These are phyloP conservation scores for Atta cephalotes DNA, from an alignment of 1,140 invertebrate genomes.

Conservation along the genomic window DNA sequence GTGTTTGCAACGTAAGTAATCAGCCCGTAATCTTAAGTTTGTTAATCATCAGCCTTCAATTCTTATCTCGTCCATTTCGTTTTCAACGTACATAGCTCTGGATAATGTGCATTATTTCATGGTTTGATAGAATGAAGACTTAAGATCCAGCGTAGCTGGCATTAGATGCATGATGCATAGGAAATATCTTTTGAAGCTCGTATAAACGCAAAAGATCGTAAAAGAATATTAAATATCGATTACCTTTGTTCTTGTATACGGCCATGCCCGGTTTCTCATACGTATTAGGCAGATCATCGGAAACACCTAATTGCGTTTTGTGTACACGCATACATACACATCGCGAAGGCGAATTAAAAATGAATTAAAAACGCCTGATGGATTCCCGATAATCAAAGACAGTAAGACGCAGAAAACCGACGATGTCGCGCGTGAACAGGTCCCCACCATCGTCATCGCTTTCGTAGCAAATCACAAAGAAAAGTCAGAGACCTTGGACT, in stretches of 20 bases:
- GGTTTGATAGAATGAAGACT: background rate
- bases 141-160: background rate
- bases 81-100: background rate
- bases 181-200: background rate
- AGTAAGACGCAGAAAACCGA: background rate
- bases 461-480: no score
- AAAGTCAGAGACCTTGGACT: no score
- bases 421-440: background rate
- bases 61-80: conserved; percentile 9
- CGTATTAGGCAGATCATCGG: background rate
- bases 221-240: background rate
- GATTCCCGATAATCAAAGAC: background rate
- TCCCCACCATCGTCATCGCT: no score
- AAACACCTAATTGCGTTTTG: background rate
- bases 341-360: background rate
- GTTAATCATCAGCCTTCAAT: conserved; percentile 5
- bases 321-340: background rate
- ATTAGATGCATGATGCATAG: background rate
- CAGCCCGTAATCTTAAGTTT: background rate
- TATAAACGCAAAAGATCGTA: background rate
- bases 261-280: background rate
- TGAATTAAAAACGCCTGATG: background rate
- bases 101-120: background rate
- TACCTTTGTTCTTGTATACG: conserved; percentile 5
- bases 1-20: background rate